A percentile compares a stretch with the other conserved stretches of the same genome.
phyloP scores from a whole-genome alignment of 2,797 vertebrate genomes.

The Momotus momota region DNA sequence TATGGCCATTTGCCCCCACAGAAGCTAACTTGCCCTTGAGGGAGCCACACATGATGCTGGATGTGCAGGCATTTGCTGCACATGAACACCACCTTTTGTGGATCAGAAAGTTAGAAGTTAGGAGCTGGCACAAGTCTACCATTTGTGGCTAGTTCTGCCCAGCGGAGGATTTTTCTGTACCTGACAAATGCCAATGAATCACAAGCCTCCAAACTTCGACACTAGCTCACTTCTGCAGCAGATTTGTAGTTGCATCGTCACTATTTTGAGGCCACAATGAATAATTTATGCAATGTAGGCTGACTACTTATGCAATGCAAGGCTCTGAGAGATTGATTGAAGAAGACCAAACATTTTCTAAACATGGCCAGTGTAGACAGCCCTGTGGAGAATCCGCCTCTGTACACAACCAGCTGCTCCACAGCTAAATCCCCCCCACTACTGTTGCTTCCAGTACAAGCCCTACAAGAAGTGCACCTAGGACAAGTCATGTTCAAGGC shows the following conservation, averaged over 20 bases:
- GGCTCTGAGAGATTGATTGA: neutral
- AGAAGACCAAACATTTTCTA: neutral
- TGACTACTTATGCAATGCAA: neutral
- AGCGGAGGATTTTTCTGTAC: neutral
- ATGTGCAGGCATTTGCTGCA: neutral
- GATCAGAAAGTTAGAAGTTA: neutral
- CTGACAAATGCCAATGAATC: neutral
- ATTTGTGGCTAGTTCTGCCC: neutral
- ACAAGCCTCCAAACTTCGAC: fast-evolving
- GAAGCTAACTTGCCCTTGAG: neutral
- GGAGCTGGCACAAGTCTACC: neutral
- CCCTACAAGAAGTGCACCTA: neutral
- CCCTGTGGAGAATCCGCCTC: neutral
- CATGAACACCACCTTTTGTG: neutral
- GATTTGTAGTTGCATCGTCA: neutral
- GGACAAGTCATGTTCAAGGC: neutral
- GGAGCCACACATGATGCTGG: neutral
- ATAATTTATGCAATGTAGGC: neutral
- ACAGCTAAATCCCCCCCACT: neutral
- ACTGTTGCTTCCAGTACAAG: neutral
- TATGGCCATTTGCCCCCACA: neutral
- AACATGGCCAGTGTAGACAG: neutral
- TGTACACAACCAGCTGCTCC: neutral
- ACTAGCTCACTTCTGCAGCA: neutral
- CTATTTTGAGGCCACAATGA: neutral